phyloP scores from a whole-genome alignment of 2,888 invertebrate genomes.

The Agonopterix heracliana region DNA sequence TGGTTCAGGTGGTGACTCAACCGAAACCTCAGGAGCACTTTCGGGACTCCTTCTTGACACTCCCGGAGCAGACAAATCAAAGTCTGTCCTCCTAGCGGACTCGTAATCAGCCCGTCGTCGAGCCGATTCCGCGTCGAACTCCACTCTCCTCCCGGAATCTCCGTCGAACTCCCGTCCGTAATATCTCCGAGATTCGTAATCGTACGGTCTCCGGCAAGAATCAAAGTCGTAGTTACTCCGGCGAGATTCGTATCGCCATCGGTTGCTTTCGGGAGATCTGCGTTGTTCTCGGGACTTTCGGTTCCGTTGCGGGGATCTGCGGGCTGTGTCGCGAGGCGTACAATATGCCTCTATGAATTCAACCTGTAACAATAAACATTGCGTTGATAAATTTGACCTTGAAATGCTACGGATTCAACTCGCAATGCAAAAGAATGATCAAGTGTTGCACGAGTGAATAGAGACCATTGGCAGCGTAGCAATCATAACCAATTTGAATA shows the following conservation, averaged over 20 bases:
- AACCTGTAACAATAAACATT: slow-evolving; percentile 72
- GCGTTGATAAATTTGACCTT: background rate
- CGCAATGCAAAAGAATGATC: background rate
- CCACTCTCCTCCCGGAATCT: slow-evolving; percentile 55
- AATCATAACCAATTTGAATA: background rate
- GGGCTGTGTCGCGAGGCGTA: slow-evolving; percentile 81
- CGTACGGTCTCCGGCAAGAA: slow-evolving; percentile 58
- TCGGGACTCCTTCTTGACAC: slow-evolving; percentile 62
- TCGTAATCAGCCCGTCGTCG: slow-evolving; percentile 67
- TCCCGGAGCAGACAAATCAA: slow-evolving; percentile 63
- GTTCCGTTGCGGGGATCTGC: slow-evolving; percentile 62
- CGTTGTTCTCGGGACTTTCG: slow-evolving; percentile 62
- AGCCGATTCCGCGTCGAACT: slow-evolving; percentile 63
- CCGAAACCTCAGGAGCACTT: slow-evolving; percentile 65
- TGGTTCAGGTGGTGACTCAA: slow-evolving; percentile 68
- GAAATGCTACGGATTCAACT: background rate
- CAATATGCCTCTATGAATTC: slow-evolving; percentile 85
- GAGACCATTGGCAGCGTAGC: background rate
- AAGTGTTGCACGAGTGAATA: background rate
- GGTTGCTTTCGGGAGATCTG: slow-evolving; percentile 60
- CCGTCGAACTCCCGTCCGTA: slow-evolving; percentile 57
- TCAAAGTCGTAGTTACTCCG: slow-evolving; percentile 64
- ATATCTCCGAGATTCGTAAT: slow-evolving; percentile 53
- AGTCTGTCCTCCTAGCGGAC: slow-evolving; percentile 65
- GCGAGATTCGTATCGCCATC: slow-evolving; percentile 68